phyloP scores from a whole-genome alignment of 2,113 vertebrate species.

The Callipepla squamata region DNA sequence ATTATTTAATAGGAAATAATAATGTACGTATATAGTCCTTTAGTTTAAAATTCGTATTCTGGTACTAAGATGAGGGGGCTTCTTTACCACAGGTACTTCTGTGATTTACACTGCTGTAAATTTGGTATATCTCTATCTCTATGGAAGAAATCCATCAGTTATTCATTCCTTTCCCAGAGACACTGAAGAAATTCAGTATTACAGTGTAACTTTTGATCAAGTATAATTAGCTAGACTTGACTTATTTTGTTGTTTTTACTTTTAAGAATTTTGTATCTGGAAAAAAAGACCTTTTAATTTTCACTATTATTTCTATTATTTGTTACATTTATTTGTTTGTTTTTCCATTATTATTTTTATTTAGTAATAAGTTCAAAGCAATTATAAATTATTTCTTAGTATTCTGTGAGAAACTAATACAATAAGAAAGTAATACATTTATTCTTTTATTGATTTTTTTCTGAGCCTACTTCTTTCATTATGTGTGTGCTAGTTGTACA shows the following conservation, averaged over 20 bases:
- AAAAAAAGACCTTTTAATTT: background rate
- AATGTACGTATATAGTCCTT: background rate
- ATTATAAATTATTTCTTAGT: background rate
- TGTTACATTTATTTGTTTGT: too few relatives aligned
- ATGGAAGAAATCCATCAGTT: background rate
- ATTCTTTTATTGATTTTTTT: background rate
- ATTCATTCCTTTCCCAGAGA: background rate
- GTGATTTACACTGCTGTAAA: background rate
- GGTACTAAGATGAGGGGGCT: background rate
- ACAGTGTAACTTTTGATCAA: background rate
- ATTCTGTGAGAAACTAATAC: background rate
- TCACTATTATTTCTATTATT: background rate
- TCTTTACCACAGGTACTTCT: background rate
- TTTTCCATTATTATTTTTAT: background rate
- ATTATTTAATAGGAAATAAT: background rate
- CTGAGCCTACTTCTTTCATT: background rate
- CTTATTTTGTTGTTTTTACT: background rate
- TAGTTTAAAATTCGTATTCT: background rate
- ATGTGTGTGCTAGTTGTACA: fast-evolving
- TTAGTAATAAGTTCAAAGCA: background rate
- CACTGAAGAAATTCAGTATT: background rate
- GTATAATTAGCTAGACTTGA: background rate
- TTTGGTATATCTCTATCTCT: background rate
- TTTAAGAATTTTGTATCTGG: background rate
- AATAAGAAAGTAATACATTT: background rate